A percentile compares a stretch with the other conserved stretches of the same genome.
phyloP scores from a whole-genome alignment of 2,888 invertebrate genomes.

The Rotaria socialis region DNA sequence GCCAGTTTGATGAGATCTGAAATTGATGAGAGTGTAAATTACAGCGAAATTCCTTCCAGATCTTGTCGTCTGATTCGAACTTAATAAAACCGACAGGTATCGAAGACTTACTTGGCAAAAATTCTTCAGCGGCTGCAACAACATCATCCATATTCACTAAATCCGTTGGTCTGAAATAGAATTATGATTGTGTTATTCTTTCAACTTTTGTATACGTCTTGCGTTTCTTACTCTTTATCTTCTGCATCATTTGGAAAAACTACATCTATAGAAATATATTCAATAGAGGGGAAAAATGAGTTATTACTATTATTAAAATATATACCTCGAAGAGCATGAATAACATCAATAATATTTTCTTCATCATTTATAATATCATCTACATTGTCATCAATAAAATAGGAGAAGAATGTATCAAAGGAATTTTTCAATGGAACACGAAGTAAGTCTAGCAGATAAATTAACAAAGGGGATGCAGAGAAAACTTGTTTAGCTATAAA shows the following conservation, averaged over 20 bases:
- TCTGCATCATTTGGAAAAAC: slow-evolving; percentile 11
- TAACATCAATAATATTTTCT: slow-evolving; percentile 27
- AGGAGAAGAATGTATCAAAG: background rate
- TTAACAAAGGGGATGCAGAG: background rate
- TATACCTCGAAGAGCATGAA: slow-evolving; percentile 22
- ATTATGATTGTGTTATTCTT: background rate
- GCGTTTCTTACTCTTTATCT: background rate
- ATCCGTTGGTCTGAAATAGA: slow-evolving; percentile 34
- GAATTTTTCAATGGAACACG: slow-evolving; percentile 22
- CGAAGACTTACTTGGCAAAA: background rate
- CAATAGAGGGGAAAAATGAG: background rate
- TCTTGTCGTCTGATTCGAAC: no score
- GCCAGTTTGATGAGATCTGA: slow-evolving; percentile 3
- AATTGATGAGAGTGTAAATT: background rate
- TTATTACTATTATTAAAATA: background rate
- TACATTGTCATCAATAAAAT: background rate
- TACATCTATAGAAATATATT: background rate
- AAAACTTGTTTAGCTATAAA: background rate
- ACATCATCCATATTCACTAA: slow-evolving; percentile 12
- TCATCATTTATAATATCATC: slow-evolving; percentile 8
- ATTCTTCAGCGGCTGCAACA: slow-evolving; percentile 17
- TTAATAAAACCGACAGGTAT: no score
- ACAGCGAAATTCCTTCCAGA: background rate
- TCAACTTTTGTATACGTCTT: background rate
- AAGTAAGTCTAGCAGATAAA: slow-evolving; percentile 3